Conservation (phyloP, 2,797 vertebrate genomes). For the Platalea minor region DNA sequence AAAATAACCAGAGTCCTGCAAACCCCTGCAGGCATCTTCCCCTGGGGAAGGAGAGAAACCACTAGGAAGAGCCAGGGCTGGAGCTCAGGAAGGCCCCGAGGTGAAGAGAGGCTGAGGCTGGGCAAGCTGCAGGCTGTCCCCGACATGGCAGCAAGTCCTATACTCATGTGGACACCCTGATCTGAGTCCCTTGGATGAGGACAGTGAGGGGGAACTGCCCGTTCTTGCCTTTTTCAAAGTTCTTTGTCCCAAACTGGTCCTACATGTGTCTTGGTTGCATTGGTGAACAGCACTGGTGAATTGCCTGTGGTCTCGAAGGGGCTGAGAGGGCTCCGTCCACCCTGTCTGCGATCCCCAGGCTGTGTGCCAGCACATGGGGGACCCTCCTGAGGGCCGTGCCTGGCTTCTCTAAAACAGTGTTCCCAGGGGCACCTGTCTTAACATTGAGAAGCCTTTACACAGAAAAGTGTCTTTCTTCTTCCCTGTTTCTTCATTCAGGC, state of each 20-base stretch:
- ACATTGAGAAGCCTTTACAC: not conserved
- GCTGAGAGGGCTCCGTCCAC: not conserved
- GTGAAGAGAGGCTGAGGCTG: not conserved
- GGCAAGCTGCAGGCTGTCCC: not conserved
- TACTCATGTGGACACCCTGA: rapidly evolving
- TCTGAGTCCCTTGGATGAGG: not conserved
- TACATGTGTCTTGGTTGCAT: not conserved
- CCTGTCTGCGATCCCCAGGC: not conserved
- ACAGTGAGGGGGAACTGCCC: not conserved
- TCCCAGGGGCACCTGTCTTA: not conserved
- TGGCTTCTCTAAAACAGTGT: not conserved
- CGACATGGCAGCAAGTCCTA: not conserved
- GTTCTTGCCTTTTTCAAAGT: not conserved
- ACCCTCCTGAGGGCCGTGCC: not conserved
- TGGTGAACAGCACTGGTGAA: not conserved
- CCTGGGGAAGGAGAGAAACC: not conserved
- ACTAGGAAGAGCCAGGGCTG: not conserved
- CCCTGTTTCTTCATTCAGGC: not conserved
- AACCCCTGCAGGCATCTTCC: not conserved
- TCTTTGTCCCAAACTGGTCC: not conserved
- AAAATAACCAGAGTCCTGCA: not conserved
- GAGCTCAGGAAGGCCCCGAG: not conserved
- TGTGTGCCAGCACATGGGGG: not conserved
- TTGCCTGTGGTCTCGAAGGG: not conserved
- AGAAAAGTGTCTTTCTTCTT: not conserved